Conservation (phyloP, 2,888 invertebrate species). For the Mythimna vitellina region DNA sequence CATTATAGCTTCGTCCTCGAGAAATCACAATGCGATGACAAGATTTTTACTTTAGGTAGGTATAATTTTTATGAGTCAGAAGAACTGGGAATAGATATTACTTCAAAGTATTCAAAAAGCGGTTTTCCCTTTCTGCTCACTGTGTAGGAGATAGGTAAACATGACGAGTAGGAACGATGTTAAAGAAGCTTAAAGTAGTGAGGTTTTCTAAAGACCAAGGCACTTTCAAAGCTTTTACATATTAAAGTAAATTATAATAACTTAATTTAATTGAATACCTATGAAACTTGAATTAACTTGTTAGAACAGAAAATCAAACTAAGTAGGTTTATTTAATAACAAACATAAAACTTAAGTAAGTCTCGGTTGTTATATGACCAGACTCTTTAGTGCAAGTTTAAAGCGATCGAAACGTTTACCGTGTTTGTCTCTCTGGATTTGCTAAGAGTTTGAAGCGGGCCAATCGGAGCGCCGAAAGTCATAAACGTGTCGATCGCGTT, state of each 20-base stretch:
- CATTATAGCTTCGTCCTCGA: conserved; percentile 6
- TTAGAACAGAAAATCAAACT: background rate
- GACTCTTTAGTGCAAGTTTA: too few species aligned
- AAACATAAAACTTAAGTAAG: background rate
- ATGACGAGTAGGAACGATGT: background rate
- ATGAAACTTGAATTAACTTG: background rate
- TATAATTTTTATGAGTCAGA: conserved; percentile 17
- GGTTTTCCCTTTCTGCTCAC: background rate
- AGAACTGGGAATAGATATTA: background rate
- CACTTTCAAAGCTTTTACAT: background rate
- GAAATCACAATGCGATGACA: conserved; percentile 15
- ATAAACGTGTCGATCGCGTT: too few species aligned
- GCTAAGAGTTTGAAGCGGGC: too few species aligned
- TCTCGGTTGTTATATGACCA: background rate
- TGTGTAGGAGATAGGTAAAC: background rate
- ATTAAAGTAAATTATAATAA: background rate
- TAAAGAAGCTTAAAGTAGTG: background rate
- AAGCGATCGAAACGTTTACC: too few species aligned
- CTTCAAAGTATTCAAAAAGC: background rate
- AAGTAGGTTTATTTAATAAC: background rate
- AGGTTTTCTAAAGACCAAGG: background rate
- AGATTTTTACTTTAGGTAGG: conserved; percentile 15
- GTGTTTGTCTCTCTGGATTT: too few species aligned
- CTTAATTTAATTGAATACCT: too few species aligned
- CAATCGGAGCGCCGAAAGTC: too few species aligned